Conservation (phyloP, 1,140 invertebrate genomes). For the Phocides pigmalion region DNA sequence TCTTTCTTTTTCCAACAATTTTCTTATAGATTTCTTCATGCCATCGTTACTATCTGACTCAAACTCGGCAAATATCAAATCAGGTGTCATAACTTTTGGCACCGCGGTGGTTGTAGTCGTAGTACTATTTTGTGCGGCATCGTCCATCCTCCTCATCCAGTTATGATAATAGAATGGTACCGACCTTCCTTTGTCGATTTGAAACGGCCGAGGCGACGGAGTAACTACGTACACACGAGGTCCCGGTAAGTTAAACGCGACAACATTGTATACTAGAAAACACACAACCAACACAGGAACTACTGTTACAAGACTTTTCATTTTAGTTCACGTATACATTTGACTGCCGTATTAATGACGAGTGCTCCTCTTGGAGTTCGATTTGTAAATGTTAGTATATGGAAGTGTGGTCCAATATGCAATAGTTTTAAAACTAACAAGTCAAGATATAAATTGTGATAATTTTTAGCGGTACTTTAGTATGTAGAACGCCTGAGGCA, state of each 20-base stretch:
- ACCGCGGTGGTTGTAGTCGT: slow-evolving; percentile 50
- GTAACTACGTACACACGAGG: slow-evolving; percentile 74
- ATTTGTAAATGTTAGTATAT: slow-evolving; percentile 62
- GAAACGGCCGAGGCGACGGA: slow-evolving; percentile 53
- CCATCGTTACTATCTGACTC: slow-evolving; percentile 58
- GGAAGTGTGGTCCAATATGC: slow-evolving; percentile 43
- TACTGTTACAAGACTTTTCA: slow-evolving; percentile 47
- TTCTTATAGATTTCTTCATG: slow-evolving; percentile 71
- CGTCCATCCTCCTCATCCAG: slow-evolving; percentile 75
- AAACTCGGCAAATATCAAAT: slow-evolving; percentile 78
- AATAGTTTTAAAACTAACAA: slow-evolving; percentile 58
- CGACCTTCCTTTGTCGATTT: slow-evolving; percentile 57
- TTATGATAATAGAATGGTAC: slow-evolving; percentile 75
- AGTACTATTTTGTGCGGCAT: slow-evolving; percentile 40
- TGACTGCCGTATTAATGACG: slow-evolving; percentile 42
- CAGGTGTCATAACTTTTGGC: slow-evolving; percentile 60
- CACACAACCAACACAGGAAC: slow-evolving; percentile 51
- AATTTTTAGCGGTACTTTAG: slow-evolving; percentile 77
- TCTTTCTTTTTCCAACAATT: slow-evolving; percentile 69
- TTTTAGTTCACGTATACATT: slow-evolving; percentile 50
- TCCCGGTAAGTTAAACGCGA: slow-evolving; percentile 58
- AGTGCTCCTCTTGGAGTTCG: slow-evolving; percentile 51
- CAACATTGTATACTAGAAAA: slow-evolving; percentile 43
- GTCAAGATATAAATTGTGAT: slow-evolving; percentile 66
- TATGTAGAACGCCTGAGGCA: slow-evolving; percentile 69